A percentile compares a stretch with the other conserved stretches of the same genome.
phyloP scores from a whole-genome alignment of 2,797 vertebrate species.

The Leontocebus nigricollis region DNA sequence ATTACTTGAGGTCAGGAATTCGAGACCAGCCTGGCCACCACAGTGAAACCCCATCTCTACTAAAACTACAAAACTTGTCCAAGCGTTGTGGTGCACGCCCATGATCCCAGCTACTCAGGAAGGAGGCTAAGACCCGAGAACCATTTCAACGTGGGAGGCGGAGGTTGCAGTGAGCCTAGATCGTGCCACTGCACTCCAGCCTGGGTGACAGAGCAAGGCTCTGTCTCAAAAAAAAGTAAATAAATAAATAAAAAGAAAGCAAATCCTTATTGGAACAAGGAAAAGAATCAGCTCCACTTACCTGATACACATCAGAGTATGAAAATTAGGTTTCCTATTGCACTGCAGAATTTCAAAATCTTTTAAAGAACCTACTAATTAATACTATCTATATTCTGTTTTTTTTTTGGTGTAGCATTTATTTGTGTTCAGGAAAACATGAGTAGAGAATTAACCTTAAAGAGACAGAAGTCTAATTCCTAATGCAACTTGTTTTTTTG shows the following conservation, averaged over 20 bases:
- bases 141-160: background rate
- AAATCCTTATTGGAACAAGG: slow-evolving; percentile 8
- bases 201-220: background rate
- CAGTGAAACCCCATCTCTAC: background rate
- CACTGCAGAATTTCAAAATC: background rate
- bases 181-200: background rate
- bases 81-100: background rate
- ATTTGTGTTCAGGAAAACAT: background rate
- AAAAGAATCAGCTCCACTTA: slow-evolving; percentile 24
- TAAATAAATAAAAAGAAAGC: background rate
- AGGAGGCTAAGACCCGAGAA: background rate
- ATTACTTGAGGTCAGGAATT: background rate
- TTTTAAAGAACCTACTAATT: slow-evolving; percentile 13
- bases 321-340: background rate
- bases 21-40: background rate
- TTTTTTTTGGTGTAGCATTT: background rate
- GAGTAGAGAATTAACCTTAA: background rate
- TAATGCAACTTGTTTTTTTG: background rate
- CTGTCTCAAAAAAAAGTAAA: background rate
- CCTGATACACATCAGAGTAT: background rate
- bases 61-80: background rate
- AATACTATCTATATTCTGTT: background rate
- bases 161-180: background rate
- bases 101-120: background rate
- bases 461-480: slow-evolving; percentile 4